Conservation (phyloP, 2,888 invertebrate genomes). For the Loripinus fragilis region DNA sequence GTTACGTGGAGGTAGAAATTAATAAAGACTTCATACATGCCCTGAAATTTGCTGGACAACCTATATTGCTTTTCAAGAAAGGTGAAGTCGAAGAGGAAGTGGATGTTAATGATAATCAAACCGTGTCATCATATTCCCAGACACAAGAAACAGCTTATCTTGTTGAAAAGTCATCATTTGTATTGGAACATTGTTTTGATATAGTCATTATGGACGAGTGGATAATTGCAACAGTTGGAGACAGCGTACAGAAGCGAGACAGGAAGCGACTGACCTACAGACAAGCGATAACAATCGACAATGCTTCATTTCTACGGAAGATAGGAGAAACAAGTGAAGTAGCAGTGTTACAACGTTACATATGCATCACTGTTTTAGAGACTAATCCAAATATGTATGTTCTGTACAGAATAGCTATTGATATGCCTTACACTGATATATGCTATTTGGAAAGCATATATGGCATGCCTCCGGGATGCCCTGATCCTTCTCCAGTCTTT, state of each 20-base stretch:
- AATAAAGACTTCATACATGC: constrained; percentile 52
- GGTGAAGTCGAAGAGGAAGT: constrained; percentile 35
- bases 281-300: constrained; percentile 41
- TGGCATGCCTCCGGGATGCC: constrained; percentile 27
- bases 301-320: constrained; percentile 37
- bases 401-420: constrained; percentile 36
- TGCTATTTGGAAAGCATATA: constrained; percentile 44
- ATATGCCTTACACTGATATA: constrained; percentile 34
- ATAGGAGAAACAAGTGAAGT: constrained; percentile 51
- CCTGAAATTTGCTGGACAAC: constrained; percentile 46
- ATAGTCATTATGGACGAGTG: constrained; percentile 52
- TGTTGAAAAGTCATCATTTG: constrained; percentile 50
- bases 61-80: constrained; percentile 36
- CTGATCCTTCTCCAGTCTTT: constrained; percentile 44
- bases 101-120: constrained; percentile 29
- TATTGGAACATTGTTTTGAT: constrained; percentile 48
- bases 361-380: constrained; percentile 46
- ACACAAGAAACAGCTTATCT: constrained; percentile 48
- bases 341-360: constrained; percentile 41
- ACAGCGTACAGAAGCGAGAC: constrained; percentile 56
- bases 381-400: constrained; percentile 37
- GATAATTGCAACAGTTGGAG: constrained; percentile 50
- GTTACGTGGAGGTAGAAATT: constrained; percentile 48
- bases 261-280: constrained; percentile 45
- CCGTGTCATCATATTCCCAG: constrained; percentile 17